Evolutionary conservation across 2,113 vertebrate genomes (phyloP), one percentile per base, ranked within the genome.

Genomic region (Alectura lathami): DNA sequence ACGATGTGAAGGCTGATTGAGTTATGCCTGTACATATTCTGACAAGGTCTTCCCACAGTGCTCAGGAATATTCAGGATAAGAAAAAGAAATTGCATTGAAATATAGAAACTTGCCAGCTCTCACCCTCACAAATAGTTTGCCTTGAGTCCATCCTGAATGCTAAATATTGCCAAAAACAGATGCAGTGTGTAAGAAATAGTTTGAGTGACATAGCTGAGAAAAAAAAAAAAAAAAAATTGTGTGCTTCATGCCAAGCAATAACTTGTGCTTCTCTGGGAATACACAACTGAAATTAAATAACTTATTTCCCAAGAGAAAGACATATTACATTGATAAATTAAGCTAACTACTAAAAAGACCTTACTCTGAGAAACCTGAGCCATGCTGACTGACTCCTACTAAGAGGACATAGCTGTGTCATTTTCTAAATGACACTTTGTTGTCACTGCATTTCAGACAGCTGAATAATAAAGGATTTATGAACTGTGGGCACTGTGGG

Each of bases 21-120:
- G 36, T 81, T 86, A 72, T 62, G 72, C 23, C 60, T 96, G 93
- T 82, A 96, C 75, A 51, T 86, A 89, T 88, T 93, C 73, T 92
- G 78, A 95, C 86, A 96, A 95, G 66, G 73, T 84, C 86, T 95
- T 88, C 88, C 86, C 57, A 53, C 79, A 84, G 72, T 23, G 27
- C 53, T 83, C 72, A 69, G 76, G 47, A 93, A 94, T 83, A 89
- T 91, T 72, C 83, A 34, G 94, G 70, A 56, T 62, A 93, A 74
- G 62, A 66, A 38, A 86, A 90, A 42, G 53, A 90, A 85, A 26
- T 0, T 1, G 18, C 50, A 81, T 17, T 64, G 53, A 88, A 94
- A 68, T 56, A 75, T 6, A 91, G 72, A 88, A 91, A 84, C 93
- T 80, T 93, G 60, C 47, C 69, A 80, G 34, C 34, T 93, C 81